Base-by-base conservation (phyloP, 2,797 vertebrate species). In the Enoplosus armatus region DNA sequence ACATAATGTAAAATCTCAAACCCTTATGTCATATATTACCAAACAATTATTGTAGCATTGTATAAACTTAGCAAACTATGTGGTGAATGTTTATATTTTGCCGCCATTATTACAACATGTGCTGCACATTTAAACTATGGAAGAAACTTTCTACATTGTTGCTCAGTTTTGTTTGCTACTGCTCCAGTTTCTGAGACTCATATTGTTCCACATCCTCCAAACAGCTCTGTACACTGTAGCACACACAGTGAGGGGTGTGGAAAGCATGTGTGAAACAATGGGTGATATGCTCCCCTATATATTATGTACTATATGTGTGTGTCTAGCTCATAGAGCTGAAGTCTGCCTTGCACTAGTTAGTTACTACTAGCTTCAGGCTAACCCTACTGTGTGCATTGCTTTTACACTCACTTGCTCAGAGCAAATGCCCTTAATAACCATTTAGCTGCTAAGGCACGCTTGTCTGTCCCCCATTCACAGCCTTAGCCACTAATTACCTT, bases 361-460 rank as follows among this genome's bases (percentile, higher is more conserved):
- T 39, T 81, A 79, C 65, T 80, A 72, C 65, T 75, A 81, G 84
- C 88, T 87, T 81, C 43, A 70, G 85, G 76, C 87, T 64, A 87
- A 82, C 64, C 72, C 78, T 29, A 83, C 79, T 87, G 73, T 84
- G 77, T 90, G 85, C 75, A 72, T 87, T 90, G 91, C 74, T 65
- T 88, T 87, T 89, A 81, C 90, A 89, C 89, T 88, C 89, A 72
- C 86, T 89, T 87, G 84, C 85, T 86, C 85, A 72, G 88, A 91
- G 91, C 81, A 89, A 94, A 94, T 90, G 91, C 83, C 87, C 89
- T 94, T 94, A 94, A 93, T 92, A 95, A 93, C 91, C 93, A 94
- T 95, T 94, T 94, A 94, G 91, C 90, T 93, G 93, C 94, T 85
- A 85, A 88, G 87, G 93, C 94, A 94, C 87, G 92, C 90, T 87